Conservation (phyloP, 2,888 invertebrate species). For the Alcis repandata region DNA sequence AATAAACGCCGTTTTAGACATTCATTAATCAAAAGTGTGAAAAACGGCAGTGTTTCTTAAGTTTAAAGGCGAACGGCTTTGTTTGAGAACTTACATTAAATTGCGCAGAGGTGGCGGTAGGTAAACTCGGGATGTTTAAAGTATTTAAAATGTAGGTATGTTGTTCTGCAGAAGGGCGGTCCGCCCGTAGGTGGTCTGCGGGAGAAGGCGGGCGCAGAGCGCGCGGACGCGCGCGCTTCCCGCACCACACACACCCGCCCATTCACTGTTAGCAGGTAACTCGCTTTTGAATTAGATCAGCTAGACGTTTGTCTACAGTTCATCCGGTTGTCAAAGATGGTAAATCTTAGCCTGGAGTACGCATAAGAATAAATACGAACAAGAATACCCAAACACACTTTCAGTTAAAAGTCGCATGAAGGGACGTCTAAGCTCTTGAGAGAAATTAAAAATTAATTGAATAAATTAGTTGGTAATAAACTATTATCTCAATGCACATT, state of each 20-base stretch:
- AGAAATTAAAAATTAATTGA: too few relatives aligned
- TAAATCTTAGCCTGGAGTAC: too few relatives aligned
- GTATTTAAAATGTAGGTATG: background rate
- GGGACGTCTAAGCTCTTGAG: too few relatives aligned
- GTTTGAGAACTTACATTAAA: background rate
- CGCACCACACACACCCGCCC: slow-evolving; percentile 85
- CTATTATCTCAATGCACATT: too few relatives aligned
- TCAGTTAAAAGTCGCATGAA: too few relatives aligned
- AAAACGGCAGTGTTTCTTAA: too few relatives aligned
- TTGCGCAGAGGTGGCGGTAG: background rate
- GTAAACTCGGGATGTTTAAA: background rate
- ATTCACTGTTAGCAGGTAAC: slow-evolving; percentile 87
- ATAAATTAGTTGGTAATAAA: too few relatives aligned
- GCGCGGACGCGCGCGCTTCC: slow-evolving; percentile 82
- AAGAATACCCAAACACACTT: too few relatives aligned
- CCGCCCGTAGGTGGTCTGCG: slow-evolving; percentile 85
- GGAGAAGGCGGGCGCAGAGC: slow-evolving; percentile 83
- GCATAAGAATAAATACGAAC: too few relatives aligned
- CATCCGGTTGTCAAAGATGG: too few relatives aligned
- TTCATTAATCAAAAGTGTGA: too few relatives aligned
- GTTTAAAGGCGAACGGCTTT: background rate
- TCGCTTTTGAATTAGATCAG: background rate
- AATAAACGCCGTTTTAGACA: too few relatives aligned
- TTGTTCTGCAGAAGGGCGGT: slow-evolving; percentile 75
- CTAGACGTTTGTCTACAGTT: background rate